phyloP scores from a whole-genome alignment of 1,140 invertebrate species.

The Calliopsis andreniformis region DNA sequence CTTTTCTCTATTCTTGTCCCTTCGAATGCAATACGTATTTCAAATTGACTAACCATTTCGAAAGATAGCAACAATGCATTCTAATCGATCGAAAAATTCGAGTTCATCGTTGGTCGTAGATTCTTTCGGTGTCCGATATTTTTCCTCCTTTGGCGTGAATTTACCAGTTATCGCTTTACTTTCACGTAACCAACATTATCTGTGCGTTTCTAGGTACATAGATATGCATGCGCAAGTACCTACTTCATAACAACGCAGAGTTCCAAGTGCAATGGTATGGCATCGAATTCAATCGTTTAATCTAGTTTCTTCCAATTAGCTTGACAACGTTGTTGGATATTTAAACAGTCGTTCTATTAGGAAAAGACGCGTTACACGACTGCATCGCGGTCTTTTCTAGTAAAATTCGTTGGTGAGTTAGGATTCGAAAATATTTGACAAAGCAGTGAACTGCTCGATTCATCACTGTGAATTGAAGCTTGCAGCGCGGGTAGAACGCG shows the following conservation, averaged over 20 bases:
- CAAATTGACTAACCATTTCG: too few species aligned
- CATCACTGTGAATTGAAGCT: background rate
- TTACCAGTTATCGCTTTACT: background rate
- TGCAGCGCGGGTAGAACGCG: background rate
- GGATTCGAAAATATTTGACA: background rate
- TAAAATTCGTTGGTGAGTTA: background rate
- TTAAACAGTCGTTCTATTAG: background rate
- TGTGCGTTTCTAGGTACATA: too few species aligned
- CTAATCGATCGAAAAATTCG: too few species aligned
- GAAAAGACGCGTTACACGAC: too few species aligned
- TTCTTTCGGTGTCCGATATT: background rate
- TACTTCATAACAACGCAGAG: background rate
- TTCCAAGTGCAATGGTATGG: background rate
- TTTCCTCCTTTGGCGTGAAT: background rate
- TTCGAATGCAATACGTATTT: background rate
- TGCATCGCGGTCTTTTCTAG: too few species aligned
- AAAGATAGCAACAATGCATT: too few species aligned
- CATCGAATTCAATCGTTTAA: conserved; percentile 20
- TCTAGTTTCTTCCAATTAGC: conserved; percentile 13
- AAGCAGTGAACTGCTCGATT: too few species aligned
- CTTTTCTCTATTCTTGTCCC: background rate
- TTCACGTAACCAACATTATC: background rate
- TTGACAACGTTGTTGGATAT: background rate
- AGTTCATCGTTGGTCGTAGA: too few species aligned
- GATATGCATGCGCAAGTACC: too few species aligned